Evolutionary conservation across 2,888 invertebrate genomes (phyloP).

Genomic region (Ramazzottius varieornatus): DNA sequence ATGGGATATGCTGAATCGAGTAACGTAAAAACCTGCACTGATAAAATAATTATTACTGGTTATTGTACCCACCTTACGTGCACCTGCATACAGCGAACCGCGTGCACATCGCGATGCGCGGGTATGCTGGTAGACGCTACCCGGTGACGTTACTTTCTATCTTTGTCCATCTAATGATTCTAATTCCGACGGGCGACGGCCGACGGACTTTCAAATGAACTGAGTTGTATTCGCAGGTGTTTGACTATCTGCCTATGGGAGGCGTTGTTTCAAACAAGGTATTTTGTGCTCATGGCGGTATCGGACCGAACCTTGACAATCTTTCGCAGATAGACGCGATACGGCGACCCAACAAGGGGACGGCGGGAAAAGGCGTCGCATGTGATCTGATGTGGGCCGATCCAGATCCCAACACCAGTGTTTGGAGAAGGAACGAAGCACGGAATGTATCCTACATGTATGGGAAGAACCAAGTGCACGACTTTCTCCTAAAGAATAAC

Average conservation of each 20-base stretch:
- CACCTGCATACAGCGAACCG: too few relatives aligned
- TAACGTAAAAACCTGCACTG: neutral
- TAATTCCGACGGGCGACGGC: too few relatives aligned
- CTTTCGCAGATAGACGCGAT: neutral
- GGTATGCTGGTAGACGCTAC: too few relatives aligned
- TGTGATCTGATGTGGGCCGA: slow-evolving; percentile 1
- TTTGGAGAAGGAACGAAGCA: neutral
- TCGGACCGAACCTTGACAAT: neutral
- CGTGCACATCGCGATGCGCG: too few relatives aligned
- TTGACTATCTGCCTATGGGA: neutral
- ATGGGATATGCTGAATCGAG: neutral
- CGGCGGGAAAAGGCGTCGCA: neutral
- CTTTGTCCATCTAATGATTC: too few relatives aligned
- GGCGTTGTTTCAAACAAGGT: neutral
- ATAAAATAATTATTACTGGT: too few relatives aligned
- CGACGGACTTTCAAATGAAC: too few relatives aligned
- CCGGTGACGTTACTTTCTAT: too few relatives aligned
- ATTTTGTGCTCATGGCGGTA: neutral
- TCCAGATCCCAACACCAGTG: neutral
- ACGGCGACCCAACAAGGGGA: neutral
- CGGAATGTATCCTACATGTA: neutral
- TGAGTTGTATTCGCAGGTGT: neutral
- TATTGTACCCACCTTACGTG: too few relatives aligned
- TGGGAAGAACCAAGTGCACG: neutral
- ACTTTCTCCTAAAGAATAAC: neutral